phyloP scores from a whole-genome alignment of 2,113 vertebrate genomes.

The Irena cyanogastra region DNA sequence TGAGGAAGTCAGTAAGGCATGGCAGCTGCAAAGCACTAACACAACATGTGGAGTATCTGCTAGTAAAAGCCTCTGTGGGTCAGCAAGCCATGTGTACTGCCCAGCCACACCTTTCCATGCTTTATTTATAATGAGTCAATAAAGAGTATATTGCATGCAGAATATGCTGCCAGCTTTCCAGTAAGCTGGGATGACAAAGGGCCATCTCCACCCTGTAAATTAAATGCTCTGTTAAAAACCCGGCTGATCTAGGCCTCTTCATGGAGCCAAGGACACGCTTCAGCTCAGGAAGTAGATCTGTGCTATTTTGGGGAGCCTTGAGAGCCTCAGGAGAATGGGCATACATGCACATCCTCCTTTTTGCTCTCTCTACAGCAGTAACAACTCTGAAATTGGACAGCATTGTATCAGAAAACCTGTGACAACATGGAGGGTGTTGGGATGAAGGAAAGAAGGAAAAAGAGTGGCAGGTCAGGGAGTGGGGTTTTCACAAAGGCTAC shows the following conservation, averaged over 20 bases:
- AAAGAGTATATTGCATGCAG: neutral
- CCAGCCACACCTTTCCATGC: neutral
- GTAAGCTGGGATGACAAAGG: neutral
- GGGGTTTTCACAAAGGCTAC: neutral
- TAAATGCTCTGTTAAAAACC: neutral
- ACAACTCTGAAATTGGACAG: neutral
- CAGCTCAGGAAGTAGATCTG: neutral
- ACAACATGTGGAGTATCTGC: neutral
- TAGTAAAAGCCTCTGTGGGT: neutral
- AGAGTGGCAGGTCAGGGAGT: neutral
- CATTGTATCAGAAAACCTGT: neutral
- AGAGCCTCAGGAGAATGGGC: neutral
- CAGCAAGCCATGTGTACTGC: neutral
- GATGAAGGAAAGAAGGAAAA: neutral
- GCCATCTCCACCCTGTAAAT: neutral
- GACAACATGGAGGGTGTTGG: neutral
- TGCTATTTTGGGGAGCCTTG: neutral
- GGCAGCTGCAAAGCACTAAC: neutral
- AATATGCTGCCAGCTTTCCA: neutral
- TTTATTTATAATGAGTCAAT: conserved; percentile 1
- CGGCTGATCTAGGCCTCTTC: neutral
- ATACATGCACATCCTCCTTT: neutral
- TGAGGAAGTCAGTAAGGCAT: neutral
- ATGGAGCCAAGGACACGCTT: neutral
- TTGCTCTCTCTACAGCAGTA: neutral